These are phyloP conservation scores for Apocheima hispidaria DNA, from an alignment of 2,888 invertebrate species.

Conservation along the genomic window DNA sequence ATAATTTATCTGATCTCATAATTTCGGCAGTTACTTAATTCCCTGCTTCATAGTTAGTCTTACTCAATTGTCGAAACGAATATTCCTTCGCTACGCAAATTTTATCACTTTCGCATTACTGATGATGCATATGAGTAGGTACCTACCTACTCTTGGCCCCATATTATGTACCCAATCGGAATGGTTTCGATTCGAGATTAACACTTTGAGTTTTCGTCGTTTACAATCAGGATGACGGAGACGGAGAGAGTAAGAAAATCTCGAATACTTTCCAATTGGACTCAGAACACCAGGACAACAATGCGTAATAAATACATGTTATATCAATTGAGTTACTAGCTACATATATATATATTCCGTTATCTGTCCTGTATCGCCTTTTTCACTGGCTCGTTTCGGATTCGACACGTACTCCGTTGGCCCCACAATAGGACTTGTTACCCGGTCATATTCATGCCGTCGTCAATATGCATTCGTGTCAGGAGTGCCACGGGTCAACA, in stretches of 20 bases:
- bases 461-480: slow-evolving; percentile 77
- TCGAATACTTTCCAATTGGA: too few relatives aligned
- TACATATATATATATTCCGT: slow-evolving; percentile 59
- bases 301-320: slow-evolving; percentile 31
- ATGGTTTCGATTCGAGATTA: too few relatives aligned
- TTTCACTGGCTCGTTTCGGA: slow-evolving; percentile 75
- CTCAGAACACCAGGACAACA: too few relatives aligned
- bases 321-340: slow-evolving; percentile 59
- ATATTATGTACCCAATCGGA: too few relatives aligned
- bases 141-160: too few relatives aligned
- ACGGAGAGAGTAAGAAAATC: too few relatives aligned
- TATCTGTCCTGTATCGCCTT: slow-evolving; percentile 80
- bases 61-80: background rate
- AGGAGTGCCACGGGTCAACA: slow-evolving; percentile 70
- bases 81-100: background rate
- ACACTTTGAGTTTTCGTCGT: too few relatives aligned
- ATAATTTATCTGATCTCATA: background rate
- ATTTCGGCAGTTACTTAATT: background rate
- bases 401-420: slow-evolving; percentile 81
- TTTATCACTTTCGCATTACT: slow-evolving; percentile 7
- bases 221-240: too few relatives aligned
- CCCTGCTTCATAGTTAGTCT: background rate
- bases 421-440: slow-evolving; percentile 75
- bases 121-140: background rate
- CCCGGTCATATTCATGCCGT: slow-evolving; percentile 70